Conservation (phyloP, 2,888 invertebrate genomes). For the Morpho deidamia region DNA sequence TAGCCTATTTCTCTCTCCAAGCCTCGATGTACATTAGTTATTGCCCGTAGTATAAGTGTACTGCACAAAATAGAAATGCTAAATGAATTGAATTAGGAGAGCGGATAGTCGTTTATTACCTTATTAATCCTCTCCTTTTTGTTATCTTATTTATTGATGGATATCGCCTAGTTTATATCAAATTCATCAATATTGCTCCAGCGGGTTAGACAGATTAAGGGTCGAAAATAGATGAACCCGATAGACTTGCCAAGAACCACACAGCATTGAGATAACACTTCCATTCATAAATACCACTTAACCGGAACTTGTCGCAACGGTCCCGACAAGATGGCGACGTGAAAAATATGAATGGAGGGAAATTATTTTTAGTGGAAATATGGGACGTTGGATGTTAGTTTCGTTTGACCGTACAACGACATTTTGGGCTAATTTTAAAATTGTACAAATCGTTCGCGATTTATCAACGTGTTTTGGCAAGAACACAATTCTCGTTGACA, state of each 20-base stretch:
- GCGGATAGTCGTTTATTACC: too few species aligned
- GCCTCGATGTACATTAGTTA: too few species aligned
- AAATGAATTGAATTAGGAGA: too few species aligned
- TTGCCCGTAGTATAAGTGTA: too few species aligned
- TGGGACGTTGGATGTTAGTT: neutral
- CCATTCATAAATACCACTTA: conserved; percentile 17
- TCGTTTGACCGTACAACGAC: conserved; percentile 5
- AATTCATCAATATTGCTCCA: too few species aligned
- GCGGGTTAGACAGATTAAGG: neutral
- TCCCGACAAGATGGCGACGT: neutral
- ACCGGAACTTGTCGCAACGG: too few species aligned
- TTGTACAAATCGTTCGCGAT: conserved; percentile 3
- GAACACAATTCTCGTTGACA: neutral
- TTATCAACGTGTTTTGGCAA: conserved; percentile 6
- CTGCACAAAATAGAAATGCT: too few species aligned
- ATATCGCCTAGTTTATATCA: too few species aligned
- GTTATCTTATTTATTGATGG: too few species aligned
- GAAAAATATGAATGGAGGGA: conserved; percentile 14
- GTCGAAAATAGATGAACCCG: neutral
- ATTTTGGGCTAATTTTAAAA: conserved; percentile 5
- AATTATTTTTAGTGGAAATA: neutral
- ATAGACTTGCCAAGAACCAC: neutral
- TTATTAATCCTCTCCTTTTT: too few species aligned
- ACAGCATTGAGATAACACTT: neutral
- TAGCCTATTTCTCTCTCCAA: too few species aligned